Evolutionary conservation across 23 tunicate genomes (phyloP), one percentile per base, ranked within the genome.

Genomic region (Oikopleura vanhoeffeni): DNA sequence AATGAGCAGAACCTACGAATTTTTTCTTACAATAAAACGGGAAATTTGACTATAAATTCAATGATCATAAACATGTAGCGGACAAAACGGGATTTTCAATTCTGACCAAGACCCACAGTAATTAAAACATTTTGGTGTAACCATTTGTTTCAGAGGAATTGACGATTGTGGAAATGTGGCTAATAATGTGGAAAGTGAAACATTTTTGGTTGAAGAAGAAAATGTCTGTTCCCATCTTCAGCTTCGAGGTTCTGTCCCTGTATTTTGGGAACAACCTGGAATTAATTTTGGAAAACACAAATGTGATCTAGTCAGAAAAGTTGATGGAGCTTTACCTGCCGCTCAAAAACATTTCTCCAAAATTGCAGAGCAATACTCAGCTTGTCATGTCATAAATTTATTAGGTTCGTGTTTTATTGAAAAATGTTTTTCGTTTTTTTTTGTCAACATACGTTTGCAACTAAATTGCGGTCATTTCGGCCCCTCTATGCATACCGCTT

Each of bases 191-290:
- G 98, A 93, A 88, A 90, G 91, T 49, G 98, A 93, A 88, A 49
- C 60, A 49, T 85, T 90, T 36, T 83, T 93, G 39, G 58, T 84
- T 40, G 84, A 88, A 30, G 91, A 90, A 0, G 88, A 88, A 32
- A 83, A 86, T 0, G 67, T 86, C 85, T 84, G 89, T 0, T 87
- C 95, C 1, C 90, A 87, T 67, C 71, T 90, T 58, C 91, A 88
- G 85, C 86, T 89, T 24, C 87, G 98, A 1, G 98, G 98, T 35
- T 93, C 98, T 30, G 93, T 93, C 76, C 98, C 98, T 18, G 76
- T 90, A 2, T 88, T 84, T 41, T 93, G 98, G 98, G 98, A 88
- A 58, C 98, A 93, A 41, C 98, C 98, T 39, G 98, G 98, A 4
- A 85, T 93, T 40, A 93, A 93, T 87, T 92, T 93, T 40, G 98